Conservation (phyloP, 2,888 invertebrate species). For the Graphium colonna region DNA sequence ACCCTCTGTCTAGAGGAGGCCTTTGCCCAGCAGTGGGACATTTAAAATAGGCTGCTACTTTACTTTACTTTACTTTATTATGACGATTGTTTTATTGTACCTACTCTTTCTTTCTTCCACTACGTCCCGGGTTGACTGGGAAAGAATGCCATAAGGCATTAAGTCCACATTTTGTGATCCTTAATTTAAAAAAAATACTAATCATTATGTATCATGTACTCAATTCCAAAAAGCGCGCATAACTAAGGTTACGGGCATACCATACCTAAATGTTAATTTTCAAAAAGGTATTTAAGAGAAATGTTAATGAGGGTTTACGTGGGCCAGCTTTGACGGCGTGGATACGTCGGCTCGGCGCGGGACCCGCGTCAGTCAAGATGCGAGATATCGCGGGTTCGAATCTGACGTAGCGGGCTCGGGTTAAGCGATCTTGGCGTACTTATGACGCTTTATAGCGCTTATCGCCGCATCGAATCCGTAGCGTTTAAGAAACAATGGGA, state of each 20-base stretch:
- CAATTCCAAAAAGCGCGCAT: conserved; percentile 27
- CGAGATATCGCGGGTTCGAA: conserved; percentile 47
- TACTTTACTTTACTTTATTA: too few species aligned
- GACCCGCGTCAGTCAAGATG: conserved; percentile 46
- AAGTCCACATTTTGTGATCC: too few species aligned
- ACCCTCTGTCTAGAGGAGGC: too few species aligned
- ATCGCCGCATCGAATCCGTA: conserved; percentile 66
- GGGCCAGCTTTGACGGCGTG: too few species aligned
- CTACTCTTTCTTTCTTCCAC: too few species aligned
- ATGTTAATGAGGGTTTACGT: too few species aligned
- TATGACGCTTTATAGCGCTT: conserved; percentile 67
- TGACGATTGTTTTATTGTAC: too few species aligned
- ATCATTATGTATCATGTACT: conserved; percentile 7
- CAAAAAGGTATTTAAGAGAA: conserved; percentile 32
- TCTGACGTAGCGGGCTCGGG: conserved; percentile 47
- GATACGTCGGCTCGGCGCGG: conserved; percentile 47
- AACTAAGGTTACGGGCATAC: conserved; percentile 37
- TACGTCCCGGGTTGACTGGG: too few species aligned
- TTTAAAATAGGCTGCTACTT: too few species aligned
- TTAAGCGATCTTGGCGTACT: conserved; percentile 50
- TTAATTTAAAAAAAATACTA: too few species aligned
- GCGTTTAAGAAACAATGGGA: conserved; percentile 74
- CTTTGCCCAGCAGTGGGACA: too few species aligned
- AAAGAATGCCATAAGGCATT: too few species aligned
- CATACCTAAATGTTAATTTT: conserved; percentile 32